Base-by-base conservation (phyloP, 53 echinoderm and acorn worm genomes). In the Mesocentrotus franciscanus region DNA sequence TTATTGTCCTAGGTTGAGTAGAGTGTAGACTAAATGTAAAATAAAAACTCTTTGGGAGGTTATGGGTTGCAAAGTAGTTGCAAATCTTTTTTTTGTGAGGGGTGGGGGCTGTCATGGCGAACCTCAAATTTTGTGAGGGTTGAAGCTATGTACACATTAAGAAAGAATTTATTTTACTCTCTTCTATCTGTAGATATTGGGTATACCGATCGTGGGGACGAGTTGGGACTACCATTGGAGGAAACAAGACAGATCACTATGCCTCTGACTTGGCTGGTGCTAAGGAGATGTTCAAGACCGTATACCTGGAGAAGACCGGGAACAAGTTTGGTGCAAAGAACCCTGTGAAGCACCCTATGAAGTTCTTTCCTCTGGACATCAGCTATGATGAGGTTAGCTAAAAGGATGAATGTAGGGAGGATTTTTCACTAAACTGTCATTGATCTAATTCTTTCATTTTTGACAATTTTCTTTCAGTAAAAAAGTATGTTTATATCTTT, bases 141-240 rank as follows among this genome's bases (percentile, higher is more conserved):
- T 24, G 24, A 22, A 68, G 8, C 20, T 68, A 22, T 68, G 15
- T 61, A 18, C 15, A 60, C 60, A 11, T 74, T 8, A 74, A 74
- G 18, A 36, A 81, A 18, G 16, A 18, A 39, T 27, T 59, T 13
- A 27, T n/a, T 87, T 87, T 39, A 55, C 84, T 49, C 49, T 87
- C 4, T 10, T 16, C 18, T 39, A 5, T 62, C 20, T 57, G 4
- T 66, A 99, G 99, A 24, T 97, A 98, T 79, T 97, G 96, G 93
- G 92, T 99, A 8, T 99, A 98, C 78, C 79, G 99, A 39, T 94
- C 98, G 32, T 99, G 99, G 99, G 99, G 99, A 33, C 99, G 99
- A 56, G 98, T 99, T 90, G 99, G 99, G 76, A 99, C 99, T 3
- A 96, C 95, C 16, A 98, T 99, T 56, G 99, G 99, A 56, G 98